A percentile compares a stretch with the other conserved stretches of the same genome.
phyloP scores from a whole-genome alignment of 2,888 invertebrate genomes.

The Drosophila paracracens region DNA sequence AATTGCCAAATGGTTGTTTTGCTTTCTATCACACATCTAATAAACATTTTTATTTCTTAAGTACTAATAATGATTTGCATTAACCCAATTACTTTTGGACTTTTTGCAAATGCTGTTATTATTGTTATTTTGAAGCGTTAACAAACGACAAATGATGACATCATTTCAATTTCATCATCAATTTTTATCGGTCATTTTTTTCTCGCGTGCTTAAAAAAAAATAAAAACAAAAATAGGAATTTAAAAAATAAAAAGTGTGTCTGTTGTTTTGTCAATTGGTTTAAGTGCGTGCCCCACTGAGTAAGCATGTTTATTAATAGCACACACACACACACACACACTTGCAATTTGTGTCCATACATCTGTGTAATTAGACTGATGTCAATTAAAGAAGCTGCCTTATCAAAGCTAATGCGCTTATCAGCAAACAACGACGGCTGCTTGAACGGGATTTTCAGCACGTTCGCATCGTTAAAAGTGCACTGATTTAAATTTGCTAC shows the following conservation, averaged over 20 bases:
- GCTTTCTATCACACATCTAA: not conserved
- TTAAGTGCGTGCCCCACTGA: constrained; percentile 61
- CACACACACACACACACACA: constrained; percentile 6
- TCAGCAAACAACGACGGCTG: constrained; percentile 27
- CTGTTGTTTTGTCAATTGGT: constrained; percentile 49
- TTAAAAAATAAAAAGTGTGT: constrained; percentile 30
- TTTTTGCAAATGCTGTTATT: constrained; percentile 12
- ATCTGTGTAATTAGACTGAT: constrained; percentile 34
- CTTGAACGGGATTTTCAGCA: constrained; percentile 34
- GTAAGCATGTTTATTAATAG: constrained; percentile 56
- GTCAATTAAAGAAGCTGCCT: constrained; percentile 43
- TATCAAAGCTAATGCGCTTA: constrained; percentile 49
- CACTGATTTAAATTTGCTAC: constrained; percentile 8
- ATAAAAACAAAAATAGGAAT: constrained; percentile 44
- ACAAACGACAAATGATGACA: constrained; percentile 59
- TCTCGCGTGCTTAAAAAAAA: constrained; percentile 49
- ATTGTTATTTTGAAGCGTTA: constrained; percentile 35
- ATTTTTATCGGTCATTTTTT: constrained; percentile 45
- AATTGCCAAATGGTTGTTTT: not conserved
- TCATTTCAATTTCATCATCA: constrained; percentile 81
- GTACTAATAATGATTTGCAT: constrained; percentile 7
- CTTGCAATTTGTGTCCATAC: not conserved
- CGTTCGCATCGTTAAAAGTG: constrained; percentile 34
- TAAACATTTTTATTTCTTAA: not conserved
- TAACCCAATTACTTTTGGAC: constrained; percentile 29